phyloP scores from a whole-genome alignment of 2,888 invertebrate species.

The Hedya salicella region DNA sequence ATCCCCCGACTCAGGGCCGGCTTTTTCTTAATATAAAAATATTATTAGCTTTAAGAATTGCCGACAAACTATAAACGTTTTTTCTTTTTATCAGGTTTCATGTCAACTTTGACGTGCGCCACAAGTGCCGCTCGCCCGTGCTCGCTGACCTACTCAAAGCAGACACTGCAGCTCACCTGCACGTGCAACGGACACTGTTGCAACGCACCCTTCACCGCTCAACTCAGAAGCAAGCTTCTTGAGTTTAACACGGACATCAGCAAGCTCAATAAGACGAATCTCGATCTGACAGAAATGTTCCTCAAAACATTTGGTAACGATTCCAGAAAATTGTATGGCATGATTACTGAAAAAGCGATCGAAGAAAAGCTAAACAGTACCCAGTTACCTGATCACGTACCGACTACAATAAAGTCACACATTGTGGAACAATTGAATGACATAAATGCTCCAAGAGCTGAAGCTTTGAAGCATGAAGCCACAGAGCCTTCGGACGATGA shows the following conservation, averaged over 20 bases:
- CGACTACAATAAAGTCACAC: conserved; percentile 45
- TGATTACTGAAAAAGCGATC: conserved; percentile 53
- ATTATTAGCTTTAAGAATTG: too few species aligned
- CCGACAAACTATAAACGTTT: too few species aligned
- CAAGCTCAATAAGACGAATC: conserved; percentile 46
- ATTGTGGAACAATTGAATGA: conserved; percentile 46
- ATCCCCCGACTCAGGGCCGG: too few species aligned
- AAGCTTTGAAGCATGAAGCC: conserved; percentile 70
- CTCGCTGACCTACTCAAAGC: conserved; percentile 58
- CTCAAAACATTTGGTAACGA: conserved; percentile 64
- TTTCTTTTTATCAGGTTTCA: conserved; percentile 74
- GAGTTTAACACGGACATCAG: conserved; percentile 60
- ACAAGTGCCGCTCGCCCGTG: conserved; percentile 57
- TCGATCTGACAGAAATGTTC: conserved; percentile 60
- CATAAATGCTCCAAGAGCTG: conserved; percentile 60
- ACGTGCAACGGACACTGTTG: conserved; percentile 66
- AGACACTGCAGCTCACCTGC: conserved; percentile 65
- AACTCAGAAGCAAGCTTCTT: conserved; percentile 62
- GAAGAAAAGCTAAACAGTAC: conserved; percentile 40
- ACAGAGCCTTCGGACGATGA: conserved; percentile 77
- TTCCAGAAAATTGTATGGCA: conserved; percentile 59
- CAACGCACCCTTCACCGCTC: conserved; percentile 66
- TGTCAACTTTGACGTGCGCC: conserved; percentile 64
- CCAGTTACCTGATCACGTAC: conserved; percentile 40
- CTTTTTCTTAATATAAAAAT: too few species aligned